Evolutionary conservation across 2,888 invertebrate genomes (phyloP), one percentile per base, ranked within the genome.

Genomic region (Eilema depressum): DNA sequence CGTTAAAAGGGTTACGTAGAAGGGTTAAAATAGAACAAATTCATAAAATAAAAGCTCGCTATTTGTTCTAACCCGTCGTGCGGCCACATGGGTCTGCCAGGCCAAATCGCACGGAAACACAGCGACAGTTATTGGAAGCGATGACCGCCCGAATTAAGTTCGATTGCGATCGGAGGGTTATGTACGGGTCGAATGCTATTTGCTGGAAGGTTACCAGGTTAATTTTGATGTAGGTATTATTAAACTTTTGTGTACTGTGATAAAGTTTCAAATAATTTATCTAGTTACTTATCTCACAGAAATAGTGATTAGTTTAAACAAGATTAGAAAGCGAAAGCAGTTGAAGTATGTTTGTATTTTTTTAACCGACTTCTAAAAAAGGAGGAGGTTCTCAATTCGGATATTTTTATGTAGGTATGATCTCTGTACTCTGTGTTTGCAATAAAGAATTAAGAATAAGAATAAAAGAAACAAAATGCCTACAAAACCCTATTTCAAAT

Each of bases 111-210:
- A 83, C 77, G 88, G 85, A 88, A 88, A 85, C 72, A 85, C 80
- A 77, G 77, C 86, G 88, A 89, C 88, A 88, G 88, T 86, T 88
- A 88, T 88, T 89, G 87, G 86, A 83, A 75, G 69, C 82, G 83
- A 84, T 80, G 83, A 83, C 82, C 80, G 81, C 76, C 81, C 79
- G 87, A 85, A 87, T 88, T 83, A 85, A 86, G 83, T 84, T 82
- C 86, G 81, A 86, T 85, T 80, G 86, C 80, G 77, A 79, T 75
- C 80, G 69, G 74, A 77, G 75, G 77, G 77, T 81, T 75, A 26
- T 8, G 8, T n/a, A 84, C 75, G 83, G 83, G 75, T 82, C 83
- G 81, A 68, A 81, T 77, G 81, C 75, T 75, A 78, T 75, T 75
- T 59, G 80, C 63, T 73, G 70, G 33, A 60, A 68, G 68, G 66